Percentiles rank a stretch among this genome's conserved stretches.
Evolutionary conservation across 2,888 invertebrate species (phyloP).

Genomic region (Pyralis farinalis): DNA sequence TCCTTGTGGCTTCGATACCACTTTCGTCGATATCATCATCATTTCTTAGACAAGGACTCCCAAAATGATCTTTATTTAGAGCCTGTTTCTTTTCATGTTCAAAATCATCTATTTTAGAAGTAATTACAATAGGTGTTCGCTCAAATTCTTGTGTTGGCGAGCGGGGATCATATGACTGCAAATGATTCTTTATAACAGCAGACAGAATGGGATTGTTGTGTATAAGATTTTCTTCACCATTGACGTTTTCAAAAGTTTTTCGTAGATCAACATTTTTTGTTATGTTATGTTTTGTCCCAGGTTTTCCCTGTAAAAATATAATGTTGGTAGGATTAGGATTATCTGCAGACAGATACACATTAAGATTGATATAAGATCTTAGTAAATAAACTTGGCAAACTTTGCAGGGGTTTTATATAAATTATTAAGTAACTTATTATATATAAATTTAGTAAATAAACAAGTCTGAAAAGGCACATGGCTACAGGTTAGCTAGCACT

Average conservation of each 20-base stretch:
- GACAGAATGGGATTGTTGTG: constrained; percentile 71
- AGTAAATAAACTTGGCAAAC: too few relatives aligned
- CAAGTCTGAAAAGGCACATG: too few relatives aligned
- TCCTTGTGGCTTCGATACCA: constrained; percentile 41
- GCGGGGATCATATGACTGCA: constrained; percentile 78
- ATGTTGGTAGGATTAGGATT: too few relatives aligned
- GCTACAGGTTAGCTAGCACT: too few relatives aligned
- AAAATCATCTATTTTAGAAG: constrained; percentile 37
- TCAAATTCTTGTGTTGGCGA: constrained; percentile 82
- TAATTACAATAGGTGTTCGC: constrained; percentile 78
- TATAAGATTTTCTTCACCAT: constrained; percentile 57
- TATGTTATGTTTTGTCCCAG: constrained; percentile 62
- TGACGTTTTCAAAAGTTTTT: constrained; percentile 66
- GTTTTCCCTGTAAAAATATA: constrained; percentile 65
- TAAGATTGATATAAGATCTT: too few relatives aligned
- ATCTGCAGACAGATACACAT: too few relatives aligned
- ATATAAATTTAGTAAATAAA: too few relatives aligned
- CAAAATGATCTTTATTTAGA: constrained; percentile 32
- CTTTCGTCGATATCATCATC: constrained; percentile 42
- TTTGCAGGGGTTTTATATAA: too few relatives aligned
- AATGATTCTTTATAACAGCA: constrained; percentile 70
- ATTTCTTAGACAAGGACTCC: constrained; percentile 43
- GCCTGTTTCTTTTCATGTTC: constrained; percentile 30
- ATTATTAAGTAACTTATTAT: too few relatives aligned
- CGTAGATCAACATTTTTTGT: constrained; percentile 73